Base-by-base conservation (phyloP, 2,113 vertebrate species). In the Microtus montanus region DNA sequence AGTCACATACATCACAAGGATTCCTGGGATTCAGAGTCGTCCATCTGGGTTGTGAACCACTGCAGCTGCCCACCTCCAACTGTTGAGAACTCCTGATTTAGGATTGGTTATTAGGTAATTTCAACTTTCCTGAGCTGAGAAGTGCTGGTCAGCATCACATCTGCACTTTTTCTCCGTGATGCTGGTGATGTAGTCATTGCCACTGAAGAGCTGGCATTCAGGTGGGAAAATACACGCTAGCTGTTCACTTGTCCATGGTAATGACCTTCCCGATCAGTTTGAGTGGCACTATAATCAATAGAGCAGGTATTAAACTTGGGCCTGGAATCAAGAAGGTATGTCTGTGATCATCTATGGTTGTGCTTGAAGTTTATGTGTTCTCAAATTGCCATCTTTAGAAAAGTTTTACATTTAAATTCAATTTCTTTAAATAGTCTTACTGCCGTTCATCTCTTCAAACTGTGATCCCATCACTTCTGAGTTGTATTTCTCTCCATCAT, bases 101-200 rank as follows among this genome's bases (percentile, higher is more conserved):
- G 49, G 91, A 10, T 75, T 89, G 24, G 64, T 92, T 92, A 82
- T 87, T 92, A 87, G 73, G 78, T 73, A 44, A 22, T 47, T 96
- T 95, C 44, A 95, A 44, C 33, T 96, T 87, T 41, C 61, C 9
- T 87, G 44, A 96, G 41, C 54, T 64, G 19, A 96, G 86, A 95
- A 92, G 35, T 89, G 22, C 19, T 68, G 61, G 38, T 1, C 38
- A 47, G 28, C 26, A 14, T 75, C 61, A 7, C 22, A 14, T 47
- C 49, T 90, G 54, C 89, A 77, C 38, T 71, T 92, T 80, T 58
- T 74, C 58, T 61, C 9, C 78, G 63, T 41, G 28, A 89, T 63
- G 9, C 68, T 68, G 49, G 61, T 87, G 41, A 78, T 54, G 28
- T n/a, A 47, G 17, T 87, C 24, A 1, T 15, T 94, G 22, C n/a